phyloP scores from a whole-genome alignment of 2,888 invertebrate genomes.

The Orchesellides sinensis region DNA sequence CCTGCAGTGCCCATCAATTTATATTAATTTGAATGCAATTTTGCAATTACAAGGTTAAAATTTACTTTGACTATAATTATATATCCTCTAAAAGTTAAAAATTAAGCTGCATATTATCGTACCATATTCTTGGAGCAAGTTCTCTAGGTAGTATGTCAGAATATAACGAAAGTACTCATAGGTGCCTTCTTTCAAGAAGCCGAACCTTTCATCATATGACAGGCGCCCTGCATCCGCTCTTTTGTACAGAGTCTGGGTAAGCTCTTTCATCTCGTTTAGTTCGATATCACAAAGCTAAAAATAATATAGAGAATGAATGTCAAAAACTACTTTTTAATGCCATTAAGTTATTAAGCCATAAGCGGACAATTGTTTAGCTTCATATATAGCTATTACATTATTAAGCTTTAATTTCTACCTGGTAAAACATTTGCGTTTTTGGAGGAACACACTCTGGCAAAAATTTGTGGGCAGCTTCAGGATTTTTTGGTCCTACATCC shows the following conservation, averaged over 20 bases:
- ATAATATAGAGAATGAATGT: no score
- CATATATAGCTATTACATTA: conserved; percentile 8
- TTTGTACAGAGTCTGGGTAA: conserved; percentile 83
- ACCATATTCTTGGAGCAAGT: conserved; percentile 66
- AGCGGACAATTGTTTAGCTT: background rate
- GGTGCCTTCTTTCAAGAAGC: conserved; percentile 70
- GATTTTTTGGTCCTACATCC: conserved; percentile 75
- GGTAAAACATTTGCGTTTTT: conserved; percentile 92
- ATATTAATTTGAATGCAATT: background rate
- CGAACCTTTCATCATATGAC: conserved; percentile 67
- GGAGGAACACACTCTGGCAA: conserved; percentile 87
- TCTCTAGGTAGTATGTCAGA: conserved; percentile 71
- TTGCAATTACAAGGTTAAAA: background rate
- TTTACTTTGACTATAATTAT: background rate
- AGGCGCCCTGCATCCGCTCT: conserved; percentile 70
- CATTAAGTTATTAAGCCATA: no score
- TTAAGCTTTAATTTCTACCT: no score
- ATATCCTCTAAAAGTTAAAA: conserved; percentile 10
- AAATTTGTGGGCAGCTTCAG: conserved; percentile 81
- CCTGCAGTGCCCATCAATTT: conserved; percentile 45
- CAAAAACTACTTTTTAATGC: no score
- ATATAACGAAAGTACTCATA: conserved; percentile 72
- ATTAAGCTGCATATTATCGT: background rate
- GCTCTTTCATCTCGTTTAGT: conserved; percentile 87
- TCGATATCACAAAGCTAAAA: conserved; percentile 87